These are phyloP conservation scores for Catonia carolina DNA, from an alignment of 2,888 invertebrate genomes.

Conservation along the genomic window DNA sequence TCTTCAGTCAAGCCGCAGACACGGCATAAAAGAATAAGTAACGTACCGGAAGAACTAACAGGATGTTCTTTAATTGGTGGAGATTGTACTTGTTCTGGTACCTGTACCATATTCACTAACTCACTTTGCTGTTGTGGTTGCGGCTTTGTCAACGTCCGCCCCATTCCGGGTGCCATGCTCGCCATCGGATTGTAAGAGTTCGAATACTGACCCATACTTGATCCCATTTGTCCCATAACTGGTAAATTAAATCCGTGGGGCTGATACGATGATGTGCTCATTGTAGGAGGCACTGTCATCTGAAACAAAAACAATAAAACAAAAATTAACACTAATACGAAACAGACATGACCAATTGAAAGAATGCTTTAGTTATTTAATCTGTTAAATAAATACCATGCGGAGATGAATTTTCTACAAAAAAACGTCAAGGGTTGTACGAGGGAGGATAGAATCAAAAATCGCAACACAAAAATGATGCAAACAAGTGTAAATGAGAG, in stretches of 20 bases:
- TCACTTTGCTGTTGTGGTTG: constrained; percentile 53
- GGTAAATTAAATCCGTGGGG: constrained; percentile 10
- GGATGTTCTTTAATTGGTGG: neutral
- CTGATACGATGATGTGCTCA: constrained; percentile 37
- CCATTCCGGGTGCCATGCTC: constrained; percentile 46
- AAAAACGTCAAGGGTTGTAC: no score
- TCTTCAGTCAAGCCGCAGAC: no score
- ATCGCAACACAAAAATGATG: no score
- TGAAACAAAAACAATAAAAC: constrained; percentile 41
- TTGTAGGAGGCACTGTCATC: constrained; percentile 69
- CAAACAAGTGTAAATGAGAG: no score
- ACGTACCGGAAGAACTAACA: neutral
- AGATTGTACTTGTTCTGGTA: constrained; percentile 13
- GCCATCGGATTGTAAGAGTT: constrained; percentile 28
- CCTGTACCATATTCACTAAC: constrained; percentile 42
- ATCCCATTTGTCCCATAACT: constrained; percentile 8
- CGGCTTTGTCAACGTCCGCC: constrained; percentile 46
- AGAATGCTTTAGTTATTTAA: no score
- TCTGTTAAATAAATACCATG: no score
- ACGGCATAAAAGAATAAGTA: no score
- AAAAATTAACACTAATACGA: no score
- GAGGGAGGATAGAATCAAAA: no score
- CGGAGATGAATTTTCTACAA: no score
- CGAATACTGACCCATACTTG: constrained; percentile 16
- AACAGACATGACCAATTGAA: no score